Base-by-base conservation (phyloP, 2,113 vertebrate species). In the Aphyosemion australe region DNA sequence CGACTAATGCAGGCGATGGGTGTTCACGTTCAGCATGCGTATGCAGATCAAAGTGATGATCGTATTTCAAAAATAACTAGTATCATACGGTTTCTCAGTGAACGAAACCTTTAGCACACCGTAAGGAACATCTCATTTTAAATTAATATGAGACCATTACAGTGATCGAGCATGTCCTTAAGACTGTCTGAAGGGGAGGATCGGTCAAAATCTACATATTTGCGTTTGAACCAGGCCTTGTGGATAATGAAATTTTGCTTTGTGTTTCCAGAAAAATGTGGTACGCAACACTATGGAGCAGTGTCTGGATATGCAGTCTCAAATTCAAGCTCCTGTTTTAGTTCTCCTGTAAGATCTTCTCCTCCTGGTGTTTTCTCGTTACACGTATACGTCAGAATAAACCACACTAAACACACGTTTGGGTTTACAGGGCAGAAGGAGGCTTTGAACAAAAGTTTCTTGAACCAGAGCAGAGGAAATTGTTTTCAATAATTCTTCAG, bases 301-400 rank as follows among this genome's bases (percentile, higher is more conserved):
- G 76, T 75, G 81, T 2, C 19, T 84, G 21, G 79, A 79, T 2
- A 14, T 90, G 65, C 64, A 89, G 67, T 87, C 78, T 9, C 82
- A 74, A 64, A 93, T 97, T 47, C 78, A 89, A 77, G 92, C 94
- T 46, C 69, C 26, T 0, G 13, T 94, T 47, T 90, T 95, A 8
- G n/a, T 95, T 11, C 9, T 97, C 57, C 2, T 92, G 95, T 96
- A 80, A 95, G 95, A 78, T 19, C 8, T 39, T n/a, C 32, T 9
- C 26, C 26, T 26, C 26, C 26, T 26, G 11, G 18, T 0, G 0
- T 65, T 60, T 54, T 12, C 4, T n/a, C 16, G 16, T 49, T n/a
- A 1, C 45, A 43, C 20, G 2, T 26, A 31, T 20, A 53, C 16
- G 6, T 11, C 18, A 8, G 18, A 41, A 51, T 12, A 10, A 37